Conservation (phyloP, 2,797 vertebrate species). For the Hippopotamyrus pictus region DNA sequence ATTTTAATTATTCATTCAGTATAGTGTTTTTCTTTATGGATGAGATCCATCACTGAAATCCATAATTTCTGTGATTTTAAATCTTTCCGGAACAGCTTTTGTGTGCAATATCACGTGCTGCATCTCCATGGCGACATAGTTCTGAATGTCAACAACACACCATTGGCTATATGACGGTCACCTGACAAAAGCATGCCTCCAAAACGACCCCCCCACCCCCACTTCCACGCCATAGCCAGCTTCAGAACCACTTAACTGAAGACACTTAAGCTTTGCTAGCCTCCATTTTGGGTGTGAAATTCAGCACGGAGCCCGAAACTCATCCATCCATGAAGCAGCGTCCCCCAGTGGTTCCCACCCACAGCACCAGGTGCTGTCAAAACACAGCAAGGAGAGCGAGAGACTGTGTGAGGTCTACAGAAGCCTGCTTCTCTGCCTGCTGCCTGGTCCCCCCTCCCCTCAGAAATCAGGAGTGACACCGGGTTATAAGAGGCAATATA, state of each 20-base stretch:
- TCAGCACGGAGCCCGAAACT: neutral
- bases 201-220: neutral
- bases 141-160: neutral
- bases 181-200: neutral
- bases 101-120: neutral
- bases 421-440: neutral
- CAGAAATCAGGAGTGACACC: neutral
- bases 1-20: neutral
- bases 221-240: neutral
- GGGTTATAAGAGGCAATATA: neutral
- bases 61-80: neutral
- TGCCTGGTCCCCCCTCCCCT: neutral
- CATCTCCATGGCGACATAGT: neutral
- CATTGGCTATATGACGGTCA: neutral
- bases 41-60: neutral
- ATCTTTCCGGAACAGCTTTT: neutral
- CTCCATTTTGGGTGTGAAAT: slow-evolving; percentile 1
- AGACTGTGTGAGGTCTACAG: neutral
- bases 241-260: neutral
- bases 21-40: neutral
- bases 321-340: neutral
- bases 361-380: neutral
- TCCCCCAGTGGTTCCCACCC: neutral
- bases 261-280: neutral
- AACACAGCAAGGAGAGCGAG: neutral